Evolutionary conservation across 64 coral and sea anemone genomes (phyloP), one percentile per base, ranked within the genome.

Genomic region (Montipora capricornis): DNA sequence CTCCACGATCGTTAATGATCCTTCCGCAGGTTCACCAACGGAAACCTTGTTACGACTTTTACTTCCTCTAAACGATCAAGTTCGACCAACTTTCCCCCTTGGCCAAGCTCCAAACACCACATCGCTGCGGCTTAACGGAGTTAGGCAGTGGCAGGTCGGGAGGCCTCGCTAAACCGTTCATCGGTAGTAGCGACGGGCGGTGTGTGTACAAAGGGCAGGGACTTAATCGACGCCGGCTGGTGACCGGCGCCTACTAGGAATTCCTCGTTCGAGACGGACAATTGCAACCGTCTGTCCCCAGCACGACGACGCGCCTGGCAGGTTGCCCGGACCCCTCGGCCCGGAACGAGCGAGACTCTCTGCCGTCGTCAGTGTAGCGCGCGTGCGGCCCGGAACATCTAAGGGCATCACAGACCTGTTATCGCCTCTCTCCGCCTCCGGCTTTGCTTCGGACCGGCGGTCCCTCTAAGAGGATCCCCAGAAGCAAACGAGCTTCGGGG

Each of bases 341-440:
- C 29, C 29, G 29, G 48, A 62, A 83, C 85, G 78, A 48, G 15
- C 29, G 29, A 60, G 5, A 89, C 92, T 51, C 92, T 78, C 14
- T 88, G 84, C 49, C 48, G 0, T 70, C 64, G n/a, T 67, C 92
- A 94, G 92, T 94, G 84, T 94, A 94, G 85, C 92, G 77, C 76
- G 86, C 86, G 85, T 94, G 92, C 86, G 87, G 92, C 86, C 92
- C 86, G 81, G 92, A 87, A 93, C 84, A 93, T 93, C 92, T 93
- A 93, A 93, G 91, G 82, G 83, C 91, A 93, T 94, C 85, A 89
- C 92, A 83, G 92, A 89, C 92, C 87, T 89, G 87, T 94, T 94
- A 94, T 94, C 84, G 93, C 93, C 85, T 89, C 29, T 29, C 29
- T 0, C 29, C 29, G 29, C 29, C 77, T 45, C 70, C 70, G 69